Base-by-base conservation (phyloP, 1,140 invertebrate genomes). In the Drosophila ohnishii region DNA sequence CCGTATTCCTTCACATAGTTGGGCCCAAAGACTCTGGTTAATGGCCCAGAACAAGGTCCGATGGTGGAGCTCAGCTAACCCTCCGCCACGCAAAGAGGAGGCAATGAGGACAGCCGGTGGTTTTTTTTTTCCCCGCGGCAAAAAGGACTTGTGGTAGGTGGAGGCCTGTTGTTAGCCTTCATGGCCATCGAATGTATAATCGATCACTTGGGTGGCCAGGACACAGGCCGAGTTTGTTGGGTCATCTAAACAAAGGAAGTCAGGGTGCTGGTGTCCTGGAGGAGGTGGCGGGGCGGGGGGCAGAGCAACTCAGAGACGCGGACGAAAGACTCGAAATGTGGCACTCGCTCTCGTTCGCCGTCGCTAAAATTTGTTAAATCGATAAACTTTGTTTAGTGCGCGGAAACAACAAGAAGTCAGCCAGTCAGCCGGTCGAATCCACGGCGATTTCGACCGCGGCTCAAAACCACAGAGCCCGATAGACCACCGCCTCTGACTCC, bases 131-230 rank as follows among this genome's bases (percentile, higher is more conserved):
- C 55, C n/a, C 55, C n/a, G 42, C 30, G 16, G 40, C 51, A 32
- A 40, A 62, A 39, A 57, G 28, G 51, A 57, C 14, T 30, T 5
- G 14, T 5, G n/a, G 37, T 22, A n/a, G 19, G n/a, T n/a, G 19
- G 39, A 39, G 48, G 28, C 13, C 39, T 80, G 80, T 85, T 80
- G 84, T 79, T 80, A 83, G 85, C 73, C 84, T 80, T 87, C 84
- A 88, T 84, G 84, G 84, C 84, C 84, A 87, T 87, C 73, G 80
- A 88, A 76, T 87, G 84, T 87, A 87, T 87, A 87, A 87, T 87
- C 84, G 84, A 87, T 87, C 84, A 87, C 63, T 80, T 70, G 84
- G 76, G 67, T 77, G 83, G 73, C 65, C 59, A 61, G 83, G 73
- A 64, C 59, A 61, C 60, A 78, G 56, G 62, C 53, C 66, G 83